Base-by-base conservation (phyloP, 2,797 vertebrate species). In the Pangasius macronema region DNA sequence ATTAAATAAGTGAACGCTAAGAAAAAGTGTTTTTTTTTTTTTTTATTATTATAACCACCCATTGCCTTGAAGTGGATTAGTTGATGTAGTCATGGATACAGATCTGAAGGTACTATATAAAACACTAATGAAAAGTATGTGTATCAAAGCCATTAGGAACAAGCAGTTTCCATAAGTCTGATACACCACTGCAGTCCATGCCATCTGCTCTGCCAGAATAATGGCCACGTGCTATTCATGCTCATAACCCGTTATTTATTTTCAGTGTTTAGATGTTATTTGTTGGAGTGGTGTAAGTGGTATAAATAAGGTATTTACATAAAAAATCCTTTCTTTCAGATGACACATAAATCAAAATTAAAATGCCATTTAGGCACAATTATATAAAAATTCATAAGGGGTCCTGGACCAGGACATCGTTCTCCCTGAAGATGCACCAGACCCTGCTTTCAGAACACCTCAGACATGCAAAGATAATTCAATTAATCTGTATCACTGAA, bases 71-170 rank as follows among this genome's bases (percentile, higher is more conserved):
- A 86, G 72, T 76, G 87, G 11, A 67, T 80, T 86, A 89, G 87
- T 76, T 85, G 70, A 88, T 68, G 85, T 89, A 83, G 85, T 73
- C 88, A 89, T 89, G 86, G 87, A 84, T 89, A 85, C 87, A 84
- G 67, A 83, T 86, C 82, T 73, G 82, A 89, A 88, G 76, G 68
- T 70, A 88, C 73, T 82, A 53, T 83, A 86, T 89, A 87, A 89
- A 86, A 83, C 82, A 55, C 73, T 86, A 88, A 89, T 84, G 86
- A 89, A 82, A 84, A 84, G 75, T 84, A 59, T 83, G 83, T 86
- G 73, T 76, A 87, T 90, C 82, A 49, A 84, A 89, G 70, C 75
- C 82, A 89, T 87, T 83, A 83, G 70, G 70, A 63, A 81, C 55
- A 68, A 72, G 68, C 20, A 65, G 75, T 88, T 86, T 89, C 73